Conservation (phyloP, 2,113 vertebrate species). For the Heterochromis multidens region DNA sequence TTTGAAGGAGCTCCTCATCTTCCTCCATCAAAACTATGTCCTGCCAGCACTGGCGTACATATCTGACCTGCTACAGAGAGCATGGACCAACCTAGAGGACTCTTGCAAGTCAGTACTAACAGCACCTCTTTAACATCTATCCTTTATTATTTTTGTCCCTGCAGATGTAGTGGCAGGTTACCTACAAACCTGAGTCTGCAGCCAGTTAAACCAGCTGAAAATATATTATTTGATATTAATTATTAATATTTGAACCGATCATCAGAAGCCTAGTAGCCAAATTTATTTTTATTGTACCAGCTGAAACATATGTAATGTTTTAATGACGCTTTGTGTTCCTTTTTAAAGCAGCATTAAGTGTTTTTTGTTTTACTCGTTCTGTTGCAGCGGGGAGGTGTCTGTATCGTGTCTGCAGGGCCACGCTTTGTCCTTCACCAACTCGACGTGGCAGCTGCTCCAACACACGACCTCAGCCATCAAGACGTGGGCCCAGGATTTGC, state of each 20-base stretch:
- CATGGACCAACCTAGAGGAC: slow-evolving; percentile 80
- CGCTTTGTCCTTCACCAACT: slow-evolving; percentile 76
- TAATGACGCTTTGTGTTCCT: not conserved
- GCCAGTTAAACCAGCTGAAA: not conserved
- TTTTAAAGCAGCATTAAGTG: not conserved
- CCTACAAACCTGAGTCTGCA: not conserved
- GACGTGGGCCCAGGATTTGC: slow-evolving; percentile 84
- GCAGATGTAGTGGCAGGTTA: not conserved
- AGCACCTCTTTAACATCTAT: not conserved
- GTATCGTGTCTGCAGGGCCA: slow-evolving; percentile 84
- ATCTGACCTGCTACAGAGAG: slow-evolving; percentile 59
- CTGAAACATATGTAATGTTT: not conserved
- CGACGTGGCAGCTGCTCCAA: slow-evolving; percentile 86
- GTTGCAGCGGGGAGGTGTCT: slow-evolving; percentile 81
- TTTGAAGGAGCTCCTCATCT: slow-evolving; percentile 80
- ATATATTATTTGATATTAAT: no score
- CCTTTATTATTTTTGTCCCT: not conserved
- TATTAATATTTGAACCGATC: not conserved
- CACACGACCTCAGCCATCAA: slow-evolving; percentile 80
- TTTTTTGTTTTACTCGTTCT: not conserved
- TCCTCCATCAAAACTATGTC: slow-evolving; percentile 78
- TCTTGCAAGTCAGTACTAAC: slow-evolving; percentile 85
- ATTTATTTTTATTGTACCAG: not conserved
- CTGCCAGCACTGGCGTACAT: slow-evolving; percentile 74
- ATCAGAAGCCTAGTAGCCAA: not conserved